These are phyloP conservation scores for Daubentonia madagascariensis DNA, from an alignment of 2,113 vertebrate genomes.

Conservation along the genomic window DNA sequence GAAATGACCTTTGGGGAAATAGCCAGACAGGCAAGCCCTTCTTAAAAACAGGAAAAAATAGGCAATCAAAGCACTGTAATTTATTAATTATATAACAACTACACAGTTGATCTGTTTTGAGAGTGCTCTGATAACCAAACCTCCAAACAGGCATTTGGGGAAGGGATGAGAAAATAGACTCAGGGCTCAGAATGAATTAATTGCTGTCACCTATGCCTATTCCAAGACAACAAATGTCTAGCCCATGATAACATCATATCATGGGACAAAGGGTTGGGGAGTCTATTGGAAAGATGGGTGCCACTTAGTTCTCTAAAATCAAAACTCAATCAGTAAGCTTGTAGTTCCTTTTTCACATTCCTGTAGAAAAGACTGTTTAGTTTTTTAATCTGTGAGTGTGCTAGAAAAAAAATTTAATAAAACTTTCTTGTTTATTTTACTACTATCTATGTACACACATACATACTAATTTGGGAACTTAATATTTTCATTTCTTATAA, in stretches of 20 bases:
- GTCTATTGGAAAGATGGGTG: background rate
- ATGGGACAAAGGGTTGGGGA: background rate
- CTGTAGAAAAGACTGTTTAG: background rate
- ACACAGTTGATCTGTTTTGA: background rate
- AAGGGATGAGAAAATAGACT: background rate
- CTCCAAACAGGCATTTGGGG: background rate
- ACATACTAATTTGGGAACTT: too few species aligned
- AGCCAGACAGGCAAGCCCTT: background rate
- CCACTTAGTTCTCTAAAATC: background rate
- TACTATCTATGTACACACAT: background rate
- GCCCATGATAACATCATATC: background rate
- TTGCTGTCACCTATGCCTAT: background rate
- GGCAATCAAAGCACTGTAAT: background rate
- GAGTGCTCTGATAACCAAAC: background rate
- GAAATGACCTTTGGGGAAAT: background rate
- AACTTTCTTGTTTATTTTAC: background rate
- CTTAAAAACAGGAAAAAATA: background rate
- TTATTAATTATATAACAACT: background rate
- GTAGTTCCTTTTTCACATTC: background rate
- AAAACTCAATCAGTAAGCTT: background rate
- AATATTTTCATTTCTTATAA: too few species aligned
- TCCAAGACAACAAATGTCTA: background rate
- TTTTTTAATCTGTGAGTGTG: background rate
- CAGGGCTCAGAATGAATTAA: background rate
- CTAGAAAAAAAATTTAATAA: background rate